Evolutionary conservation across 1,140 invertebrate species (phyloP).

Genomic region (Sipha flava): DNA sequence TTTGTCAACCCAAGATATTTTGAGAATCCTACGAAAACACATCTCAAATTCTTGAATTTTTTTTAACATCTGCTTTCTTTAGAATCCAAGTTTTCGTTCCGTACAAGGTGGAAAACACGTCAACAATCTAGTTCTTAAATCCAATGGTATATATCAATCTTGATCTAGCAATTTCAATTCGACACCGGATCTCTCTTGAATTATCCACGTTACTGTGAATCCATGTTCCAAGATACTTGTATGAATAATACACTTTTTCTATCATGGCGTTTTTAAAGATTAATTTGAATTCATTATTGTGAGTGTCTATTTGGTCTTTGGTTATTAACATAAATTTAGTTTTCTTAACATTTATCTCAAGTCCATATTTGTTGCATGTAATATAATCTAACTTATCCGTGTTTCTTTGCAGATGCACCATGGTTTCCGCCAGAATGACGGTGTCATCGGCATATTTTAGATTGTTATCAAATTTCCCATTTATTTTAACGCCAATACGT

Average conservation of each 20-base stretch:
- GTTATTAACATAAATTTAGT: slow-evolving; percentile 10
- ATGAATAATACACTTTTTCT: not conserved
- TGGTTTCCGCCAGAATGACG: not conserved
- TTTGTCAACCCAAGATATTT: not conserved
- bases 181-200: not conserved
- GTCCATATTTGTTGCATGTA: not conserved
- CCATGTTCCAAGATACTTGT: slow-evolving; percentile 4
- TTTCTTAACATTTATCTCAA: slow-evolving; percentile 12
- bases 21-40: not conserved
- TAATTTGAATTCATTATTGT: not conserved
- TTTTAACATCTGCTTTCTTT: not conserved
- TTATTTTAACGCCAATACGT: not conserved
- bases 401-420: not conserved
- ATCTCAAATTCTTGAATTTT: not conserved
- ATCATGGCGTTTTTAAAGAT: not conserved
- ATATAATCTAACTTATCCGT: not conserved
- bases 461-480: not conserved
- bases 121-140: not conserved
- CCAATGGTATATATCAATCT: not conserved
- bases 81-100: not conserved
- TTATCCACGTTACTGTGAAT: not conserved
- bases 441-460: not conserved
- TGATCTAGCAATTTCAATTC: slow-evolving; percentile 9
- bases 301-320: not conserved
- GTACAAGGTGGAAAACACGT: not conserved